Conservation (phyloP, 2,113 vertebrate genomes). For the Heloderma charlesbogerti region DNA sequence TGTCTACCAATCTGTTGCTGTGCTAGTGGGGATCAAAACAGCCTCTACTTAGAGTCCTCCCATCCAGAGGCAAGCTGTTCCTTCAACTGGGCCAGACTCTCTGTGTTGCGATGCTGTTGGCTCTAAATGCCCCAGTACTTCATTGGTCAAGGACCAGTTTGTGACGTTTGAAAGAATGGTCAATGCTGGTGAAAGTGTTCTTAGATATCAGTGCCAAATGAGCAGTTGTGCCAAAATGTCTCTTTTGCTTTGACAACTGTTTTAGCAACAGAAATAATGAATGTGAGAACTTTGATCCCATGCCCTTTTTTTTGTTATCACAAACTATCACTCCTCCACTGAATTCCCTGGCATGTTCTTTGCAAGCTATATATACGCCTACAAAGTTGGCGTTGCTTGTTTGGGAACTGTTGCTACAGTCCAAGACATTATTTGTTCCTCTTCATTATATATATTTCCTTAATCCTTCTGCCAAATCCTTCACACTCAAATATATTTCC, state of each 20-base stretch:
- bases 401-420: conserved; percentile 11
- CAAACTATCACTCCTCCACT: not conserved
- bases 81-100: not conserved
- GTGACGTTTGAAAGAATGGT: not conserved
- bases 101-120: not conserved
- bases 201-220: conserved; percentile 11
- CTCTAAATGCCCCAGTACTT: not conserved
- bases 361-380: not conserved
- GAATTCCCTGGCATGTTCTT: not conserved
- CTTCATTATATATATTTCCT: not conserved
- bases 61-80: too few relatives aligned
- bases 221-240: conserved; percentile 27
- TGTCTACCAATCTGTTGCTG: not conserved
- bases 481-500: not conserved
- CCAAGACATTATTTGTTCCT: not conserved
- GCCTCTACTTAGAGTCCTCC: not conserved
- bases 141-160: not conserved
- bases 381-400: not conserved
- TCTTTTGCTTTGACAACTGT: conserved; percentile 23
- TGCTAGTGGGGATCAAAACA: not conserved
- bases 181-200: not conserved
- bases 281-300: not conserved
- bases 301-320: conserved; percentile 2
- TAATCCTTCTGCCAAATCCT: conserved; percentile 1
- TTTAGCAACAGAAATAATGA: not conserved